Base-by-base conservation (phyloP, 2,888 invertebrate species). In the Chrysina gloriosa region DNA sequence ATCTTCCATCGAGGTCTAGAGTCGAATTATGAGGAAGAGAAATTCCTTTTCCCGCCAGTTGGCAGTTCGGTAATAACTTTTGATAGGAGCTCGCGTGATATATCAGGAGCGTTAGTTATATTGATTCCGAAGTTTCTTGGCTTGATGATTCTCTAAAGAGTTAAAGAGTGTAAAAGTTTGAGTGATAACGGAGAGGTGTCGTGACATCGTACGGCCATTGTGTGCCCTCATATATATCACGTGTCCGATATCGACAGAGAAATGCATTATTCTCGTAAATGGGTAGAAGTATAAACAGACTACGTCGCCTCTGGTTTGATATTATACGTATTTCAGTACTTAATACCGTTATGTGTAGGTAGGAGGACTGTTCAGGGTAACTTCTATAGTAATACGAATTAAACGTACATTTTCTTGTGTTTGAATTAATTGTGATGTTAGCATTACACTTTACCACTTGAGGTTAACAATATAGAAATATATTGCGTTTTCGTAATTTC, bases 141-240 rank as follows among this genome's bases (percentile, higher is more conserved):
- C 75, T 78, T 81, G 80, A 81, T 81, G 81, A 78, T 79, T 79
- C 80, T 80, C 80, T 79, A 79, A 81, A 81, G 81, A 80, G 80
- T 79, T 80, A 80, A 80, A 80, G 78, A 79, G 79, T 78, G 79
- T 79, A 78, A 81, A 82, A 80, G 79, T 81, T 81, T 77, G 78
- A 78, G 78, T 78, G 79, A 79, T 80, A 79, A 31, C 78, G 79
- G 77, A 72, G 74, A 76, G 75, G 75, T 72, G 73, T 74, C 74
- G 72, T 69, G 73, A 74, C 76, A 77, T 75, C 76, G 75, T 70
- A 74, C 75, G 75, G 77, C 76, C 75, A 78, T 79, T 79, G 76
- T 78, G 76, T 71, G 73, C 68, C 72, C 42, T 70, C 70, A 75
- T 74, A 79, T 79, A 78, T 79, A 80, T 77, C 77, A 77, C 77